phyloP scores from a whole-genome alignment of 2,888 invertebrate species.

The Altica lythri region DNA sequence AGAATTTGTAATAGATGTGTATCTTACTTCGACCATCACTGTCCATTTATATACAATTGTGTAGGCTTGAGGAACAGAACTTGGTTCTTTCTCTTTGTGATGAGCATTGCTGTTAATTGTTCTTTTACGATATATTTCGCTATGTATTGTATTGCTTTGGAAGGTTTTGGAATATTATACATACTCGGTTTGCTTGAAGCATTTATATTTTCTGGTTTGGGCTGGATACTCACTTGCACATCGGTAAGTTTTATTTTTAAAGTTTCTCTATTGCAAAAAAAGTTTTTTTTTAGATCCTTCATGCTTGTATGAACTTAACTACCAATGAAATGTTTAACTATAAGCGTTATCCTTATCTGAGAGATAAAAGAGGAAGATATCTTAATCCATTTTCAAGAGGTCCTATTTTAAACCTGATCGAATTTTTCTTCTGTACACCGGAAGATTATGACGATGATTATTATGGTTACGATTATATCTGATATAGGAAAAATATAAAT shows the following conservation, averaged over 20 bases:
- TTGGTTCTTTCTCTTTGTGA: conserved; percentile 91
- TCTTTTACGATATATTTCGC: conserved; percentile 87
- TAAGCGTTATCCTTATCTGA: conserved; percentile 85
- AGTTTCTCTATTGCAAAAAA: no score
- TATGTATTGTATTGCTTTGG: conserved; percentile 81
- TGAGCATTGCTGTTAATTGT: conserved; percentile 86
- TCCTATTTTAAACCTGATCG: conserved; percentile 81
- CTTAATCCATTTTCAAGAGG: conserved; percentile 93
- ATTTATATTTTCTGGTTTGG: conserved; percentile 81
- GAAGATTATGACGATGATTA: conserved; percentile 77
- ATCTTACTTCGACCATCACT: conserved; percentile 90
- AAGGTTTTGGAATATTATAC: conserved; percentile 84
- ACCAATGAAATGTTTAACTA: conserved; percentile 96
- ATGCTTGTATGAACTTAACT: conserved; percentile 91
- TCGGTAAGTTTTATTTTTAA: conserved; percentile 66
- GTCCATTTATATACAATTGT: conserved; percentile 94
- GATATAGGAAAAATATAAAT: conserved; percentile 42
- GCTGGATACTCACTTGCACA: conserved; percentile 86
- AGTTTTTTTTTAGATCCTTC: conserved; percentile 71
- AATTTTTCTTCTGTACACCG: conserved; percentile 87
- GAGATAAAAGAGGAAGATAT: conserved; percentile 86
- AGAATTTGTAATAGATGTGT: conserved; percentile 82
- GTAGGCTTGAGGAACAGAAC: conserved; percentile 89
- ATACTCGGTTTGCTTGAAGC: conserved; percentile 82
- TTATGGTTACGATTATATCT: conserved; percentile 53